These are phyloP conservation scores for Xestobium rufovillosum DNA, from an alignment of 2,888 invertebrate genomes.

Conservation along the genomic window DNA sequence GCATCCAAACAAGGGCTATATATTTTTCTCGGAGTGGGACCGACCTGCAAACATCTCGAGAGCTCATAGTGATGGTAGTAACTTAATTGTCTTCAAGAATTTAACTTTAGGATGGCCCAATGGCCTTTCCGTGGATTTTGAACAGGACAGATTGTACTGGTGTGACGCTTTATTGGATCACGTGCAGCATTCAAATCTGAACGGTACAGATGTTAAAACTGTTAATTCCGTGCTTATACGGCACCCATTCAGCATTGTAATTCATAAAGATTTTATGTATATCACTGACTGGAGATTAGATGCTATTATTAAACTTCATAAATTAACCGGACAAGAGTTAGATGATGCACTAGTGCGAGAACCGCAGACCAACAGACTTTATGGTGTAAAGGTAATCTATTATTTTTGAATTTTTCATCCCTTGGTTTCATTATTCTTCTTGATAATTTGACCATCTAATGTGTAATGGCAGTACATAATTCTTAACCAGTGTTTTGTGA, in stretches of 20 bases:
- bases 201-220: constrained; percentile 85
- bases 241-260: constrained; percentile 88
- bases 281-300: constrained; percentile 96
- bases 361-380: constrained; percentile 82
- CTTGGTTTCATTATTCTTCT: not conserved
- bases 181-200: constrained; percentile 86
- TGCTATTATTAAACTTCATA: constrained; percentile 85
- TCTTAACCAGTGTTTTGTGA: not conserved
- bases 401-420: constrained; percentile 2
- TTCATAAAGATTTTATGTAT: constrained; percentile 86
- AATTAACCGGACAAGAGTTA: constrained; percentile 78
- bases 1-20: constrained; percentile 88
- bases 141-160: constrained; percentile 87
- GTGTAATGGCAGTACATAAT: not conserved
- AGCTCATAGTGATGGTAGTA: constrained; percentile 83
- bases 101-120: constrained; percentile 96
- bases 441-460: not conserved
- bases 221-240: constrained; percentile 78
- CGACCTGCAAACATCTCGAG: constrained; percentile 93
- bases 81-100: constrained; percentile 79
- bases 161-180: constrained; percentile 94
- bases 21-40: constrained; percentile 96
- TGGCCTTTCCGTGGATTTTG: constrained; percentile 88
- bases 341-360: constrained; percentile 82
- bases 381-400: constrained; percentile 68